Evolutionary conservation across 2,113 vertebrate species (phyloP).

Genomic region (Colossoma macropomum): DNA sequence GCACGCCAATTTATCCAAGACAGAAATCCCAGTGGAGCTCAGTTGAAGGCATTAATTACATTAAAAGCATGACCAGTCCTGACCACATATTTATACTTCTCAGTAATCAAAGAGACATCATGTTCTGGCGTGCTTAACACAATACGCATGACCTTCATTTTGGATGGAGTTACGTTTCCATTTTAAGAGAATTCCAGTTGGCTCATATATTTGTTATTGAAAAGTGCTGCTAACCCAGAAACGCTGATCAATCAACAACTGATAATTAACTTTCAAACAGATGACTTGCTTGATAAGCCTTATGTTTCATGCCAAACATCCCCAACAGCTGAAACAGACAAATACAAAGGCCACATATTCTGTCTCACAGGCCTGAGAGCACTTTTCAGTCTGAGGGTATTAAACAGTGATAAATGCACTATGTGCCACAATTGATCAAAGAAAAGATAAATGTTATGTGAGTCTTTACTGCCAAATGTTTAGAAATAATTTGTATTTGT

Average conservation of each 20-base stretch:
- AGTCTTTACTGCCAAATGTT: no score
- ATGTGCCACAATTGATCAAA: not conserved
- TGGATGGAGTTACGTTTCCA: not conserved
- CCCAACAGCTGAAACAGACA: not conserved
- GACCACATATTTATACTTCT: not conserved
- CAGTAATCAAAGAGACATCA: not conserved
- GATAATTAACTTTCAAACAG: conserved; percentile 5
- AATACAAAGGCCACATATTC: not conserved
- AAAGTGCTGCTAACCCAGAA: not conserved
- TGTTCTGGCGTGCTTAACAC: not conserved
- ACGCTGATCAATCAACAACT: not conserved
- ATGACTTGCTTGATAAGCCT: not conserved
- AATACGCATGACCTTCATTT: not conserved
- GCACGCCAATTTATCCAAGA: not conserved
- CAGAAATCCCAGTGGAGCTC: not conserved
- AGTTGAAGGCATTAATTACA: not conserved
- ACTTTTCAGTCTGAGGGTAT: no score
- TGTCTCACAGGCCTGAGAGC: no score
- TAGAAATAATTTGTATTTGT: no score
- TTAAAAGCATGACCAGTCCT: not conserved
- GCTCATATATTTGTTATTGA: not conserved
- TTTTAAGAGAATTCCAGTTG: not conserved
- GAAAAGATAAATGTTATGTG: not conserved
- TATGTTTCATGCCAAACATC: not conserved
- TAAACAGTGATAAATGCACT: no score